Percentiles rank a stretch among this genome's conserved stretches.
Conservation (phyloP, 2,888 invertebrate genomes). For the Orthonychiurus folsomi region DNA sequence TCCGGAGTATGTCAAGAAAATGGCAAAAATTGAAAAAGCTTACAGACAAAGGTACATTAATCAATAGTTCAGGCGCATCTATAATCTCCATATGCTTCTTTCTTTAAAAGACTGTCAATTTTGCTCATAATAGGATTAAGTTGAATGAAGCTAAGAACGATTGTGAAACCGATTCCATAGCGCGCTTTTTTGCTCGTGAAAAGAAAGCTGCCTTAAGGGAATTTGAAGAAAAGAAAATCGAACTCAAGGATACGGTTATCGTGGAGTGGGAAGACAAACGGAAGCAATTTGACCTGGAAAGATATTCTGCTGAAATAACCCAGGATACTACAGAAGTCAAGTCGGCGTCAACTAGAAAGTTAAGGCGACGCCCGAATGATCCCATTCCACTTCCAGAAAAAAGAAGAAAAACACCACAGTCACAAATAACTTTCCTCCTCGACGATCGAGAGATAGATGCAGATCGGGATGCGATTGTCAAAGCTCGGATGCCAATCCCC, state of each 20-base stretch:
- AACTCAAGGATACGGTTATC: conserved; percentile 76
- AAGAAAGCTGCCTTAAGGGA: conserved; percentile 82
- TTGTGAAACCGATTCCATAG: conserved; percentile 74
- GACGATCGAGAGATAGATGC: conserved; percentile 82
- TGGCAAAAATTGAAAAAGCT: conserved; percentile 71
- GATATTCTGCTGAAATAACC: conserved; percentile 78
- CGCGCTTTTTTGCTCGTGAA: conserved; percentile 76
- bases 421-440: conserved; percentile 74
- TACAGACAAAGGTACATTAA: conserved; percentile 60
- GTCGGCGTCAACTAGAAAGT: conserved; percentile 87
- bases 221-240: conserved; percentile 89
- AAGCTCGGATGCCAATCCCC: conserved; percentile 41
- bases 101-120: background rate
- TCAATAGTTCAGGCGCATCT: background rate
- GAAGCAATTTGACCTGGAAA: conserved; percentile 77
- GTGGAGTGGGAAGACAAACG: conserved; percentile 88
- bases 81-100: conserved; percentile 6
- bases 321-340: conserved; percentile 86
- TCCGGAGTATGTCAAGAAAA: conserved; percentile 71
- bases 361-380: conserved; percentile 85
- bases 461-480: conserved; percentile 70
- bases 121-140: background rate
- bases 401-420: conserved; percentile 65
- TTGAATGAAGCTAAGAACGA: conserved; percentile 68
- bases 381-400: conserved; percentile 80